Evolutionary conservation across 2,797 vertebrate genomes (phyloP).

Genomic region (Aphelocoma californica): DNA sequence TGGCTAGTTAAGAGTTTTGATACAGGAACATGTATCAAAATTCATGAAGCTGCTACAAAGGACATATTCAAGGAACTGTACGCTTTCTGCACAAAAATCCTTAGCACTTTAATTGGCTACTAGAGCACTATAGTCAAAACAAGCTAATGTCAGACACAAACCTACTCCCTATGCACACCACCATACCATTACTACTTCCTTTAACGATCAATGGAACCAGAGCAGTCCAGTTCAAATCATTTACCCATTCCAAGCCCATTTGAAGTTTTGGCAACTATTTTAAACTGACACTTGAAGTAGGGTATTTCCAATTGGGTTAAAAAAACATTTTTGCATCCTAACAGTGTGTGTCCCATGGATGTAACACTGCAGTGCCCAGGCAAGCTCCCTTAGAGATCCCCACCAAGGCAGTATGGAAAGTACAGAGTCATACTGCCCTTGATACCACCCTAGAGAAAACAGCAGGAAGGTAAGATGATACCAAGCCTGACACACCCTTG

Average conservation of each 20-base stretch:
- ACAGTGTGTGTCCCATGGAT: not conserved
- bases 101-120: not conserved
- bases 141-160: not conserved
- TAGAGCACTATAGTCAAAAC: not conserved
- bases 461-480: not conserved
- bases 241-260: not conserved
- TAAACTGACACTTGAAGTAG: not conserved
- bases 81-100: not conserved
- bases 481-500: not conserved
- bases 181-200: not conserved
- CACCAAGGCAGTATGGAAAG: not conserved
- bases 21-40: not conserved
- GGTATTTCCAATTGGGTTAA: not conserved
- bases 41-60: not conserved
- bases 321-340: not conserved
- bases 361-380: not conserved
- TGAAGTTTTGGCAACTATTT: not conserved
- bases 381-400: not conserved
- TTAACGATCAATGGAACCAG: not conserved
- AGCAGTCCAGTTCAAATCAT: not conserved
- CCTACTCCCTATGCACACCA: not conserved
- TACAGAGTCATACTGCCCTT: not conserved
- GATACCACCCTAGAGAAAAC: not conserved
- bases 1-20: not conserved
- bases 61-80: not conserved